These are phyloP conservation scores for Tyto alba DNA, from an alignment of 2,113 vertebrate genomes.

Conservation along the genomic window DNA sequence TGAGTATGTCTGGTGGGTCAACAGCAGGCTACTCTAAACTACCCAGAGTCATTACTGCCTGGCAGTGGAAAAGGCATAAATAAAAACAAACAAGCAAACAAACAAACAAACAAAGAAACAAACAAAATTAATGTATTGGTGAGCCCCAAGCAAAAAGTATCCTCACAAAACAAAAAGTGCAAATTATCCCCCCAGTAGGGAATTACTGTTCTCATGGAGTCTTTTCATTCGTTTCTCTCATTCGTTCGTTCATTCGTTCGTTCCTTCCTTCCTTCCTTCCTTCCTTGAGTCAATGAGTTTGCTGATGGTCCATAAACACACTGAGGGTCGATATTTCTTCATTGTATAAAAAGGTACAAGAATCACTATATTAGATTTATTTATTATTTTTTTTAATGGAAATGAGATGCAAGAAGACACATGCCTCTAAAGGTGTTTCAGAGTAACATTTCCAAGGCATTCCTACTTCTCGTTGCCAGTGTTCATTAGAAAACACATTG, in stretches of 20 bases:
- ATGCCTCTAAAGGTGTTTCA: neutral
- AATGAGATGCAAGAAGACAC: neutral
- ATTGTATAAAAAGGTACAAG: neutral
- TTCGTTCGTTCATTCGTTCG: no score
- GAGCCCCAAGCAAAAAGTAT: no score
- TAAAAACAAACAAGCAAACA: neutral
- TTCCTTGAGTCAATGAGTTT: neutral
- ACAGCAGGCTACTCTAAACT: neutral
- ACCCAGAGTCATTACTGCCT: neutral
- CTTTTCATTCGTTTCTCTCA: no score
- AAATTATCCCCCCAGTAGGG: no score
- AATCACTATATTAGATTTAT: neutral
- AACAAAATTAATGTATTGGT: no score
- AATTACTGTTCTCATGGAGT: no score
- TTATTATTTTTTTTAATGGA: no score
- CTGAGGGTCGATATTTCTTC: neutral
- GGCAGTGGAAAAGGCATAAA: neutral
- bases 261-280: no score
- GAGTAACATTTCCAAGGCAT: neutral
- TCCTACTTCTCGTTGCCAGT: neutral
- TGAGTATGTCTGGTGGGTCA: neutral
- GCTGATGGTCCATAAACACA: neutral
- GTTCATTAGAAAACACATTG: neutral
- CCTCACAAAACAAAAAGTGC: no score
- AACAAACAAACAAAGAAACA: no score